Evolutionary conservation across 30 jellyfish, hydroid and myxozoan genomes (phyloP).

Genomic region (Morbakka virulenta): DNA sequence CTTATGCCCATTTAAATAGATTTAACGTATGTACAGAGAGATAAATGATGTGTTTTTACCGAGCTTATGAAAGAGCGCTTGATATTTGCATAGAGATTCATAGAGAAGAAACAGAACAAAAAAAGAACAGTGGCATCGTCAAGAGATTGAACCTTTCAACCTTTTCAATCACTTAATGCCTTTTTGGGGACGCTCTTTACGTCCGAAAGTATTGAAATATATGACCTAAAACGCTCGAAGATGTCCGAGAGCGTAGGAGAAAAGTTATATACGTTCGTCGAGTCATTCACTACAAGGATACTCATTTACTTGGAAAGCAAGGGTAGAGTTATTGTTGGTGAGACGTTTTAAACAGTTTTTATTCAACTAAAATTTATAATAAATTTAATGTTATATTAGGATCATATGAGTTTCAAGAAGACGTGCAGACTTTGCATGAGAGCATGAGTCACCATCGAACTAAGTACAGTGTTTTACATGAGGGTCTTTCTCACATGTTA

Average conservation of each 20-base stretch:
- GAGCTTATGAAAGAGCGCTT: too few species aligned
- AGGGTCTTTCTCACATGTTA: background rate
- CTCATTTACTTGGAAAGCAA: background rate
- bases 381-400: background rate
- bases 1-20: too few species aligned
- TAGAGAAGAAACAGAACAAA: too few species aligned
- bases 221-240: background rate
- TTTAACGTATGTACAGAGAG: too few species aligned
- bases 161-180: background rate
- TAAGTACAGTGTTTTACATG: background rate
- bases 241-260: background rate
- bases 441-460: background rate
- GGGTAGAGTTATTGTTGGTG: background rate
- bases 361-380: background rate
- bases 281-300: background rate
- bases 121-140: too few species aligned
- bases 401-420: background rate
- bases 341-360: background rate
- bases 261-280: background rate
- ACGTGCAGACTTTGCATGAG: background rate
- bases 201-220: background rate
- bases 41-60: too few species aligned
- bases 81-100: too few species aligned
- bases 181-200: background rate
- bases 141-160: background rate